Evolutionary conservation across 2,797 vertebrate genomes (phyloP).

Genomic region (Acridotheres tristis): DNA sequence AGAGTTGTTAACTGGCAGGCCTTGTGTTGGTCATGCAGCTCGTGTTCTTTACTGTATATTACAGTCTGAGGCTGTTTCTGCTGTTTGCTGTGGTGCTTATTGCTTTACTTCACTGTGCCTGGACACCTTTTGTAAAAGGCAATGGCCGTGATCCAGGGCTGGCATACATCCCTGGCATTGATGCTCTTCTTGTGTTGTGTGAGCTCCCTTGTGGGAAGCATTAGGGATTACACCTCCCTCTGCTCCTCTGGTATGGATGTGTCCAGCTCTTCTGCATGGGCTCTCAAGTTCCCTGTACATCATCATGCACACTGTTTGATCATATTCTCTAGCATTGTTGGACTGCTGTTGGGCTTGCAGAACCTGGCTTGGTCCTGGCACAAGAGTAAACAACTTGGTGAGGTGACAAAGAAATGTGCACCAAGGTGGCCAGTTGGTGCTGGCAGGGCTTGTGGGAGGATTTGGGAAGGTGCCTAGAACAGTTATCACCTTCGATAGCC

Average conservation of each 20-base stretch:
- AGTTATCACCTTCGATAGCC: neutral
- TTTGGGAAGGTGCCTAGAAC: neutral
- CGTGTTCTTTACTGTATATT: neutral
- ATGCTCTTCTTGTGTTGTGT: neutral
- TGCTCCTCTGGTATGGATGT: neutral
- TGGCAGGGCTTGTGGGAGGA: neutral
- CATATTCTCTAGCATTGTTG: fast-evolving
- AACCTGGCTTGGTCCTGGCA: neutral
- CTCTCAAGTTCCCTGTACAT: neutral
- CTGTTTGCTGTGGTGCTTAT: neutral
- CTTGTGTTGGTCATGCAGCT: neutral
- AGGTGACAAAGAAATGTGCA: neutral
- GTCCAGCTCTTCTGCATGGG: neutral
- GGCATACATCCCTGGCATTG: fast-evolving
- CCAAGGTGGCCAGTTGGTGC: fast-evolving
- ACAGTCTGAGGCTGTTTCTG: neutral
- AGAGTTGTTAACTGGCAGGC: neutral
- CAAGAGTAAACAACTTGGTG: neutral
- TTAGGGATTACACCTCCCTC: neutral
- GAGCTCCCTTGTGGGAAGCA: neutral
- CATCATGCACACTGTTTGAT: neutral
- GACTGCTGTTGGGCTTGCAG: neutral
- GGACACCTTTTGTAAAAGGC: neutral
- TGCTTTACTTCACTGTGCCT: neutral
- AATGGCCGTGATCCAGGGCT: neutral